A percentile compares a stretch with the other conserved stretches of the same genome.
Conservation (phyloP, 1,140 invertebrate genomes). For the Drosophila punjabiensis region DNA sequence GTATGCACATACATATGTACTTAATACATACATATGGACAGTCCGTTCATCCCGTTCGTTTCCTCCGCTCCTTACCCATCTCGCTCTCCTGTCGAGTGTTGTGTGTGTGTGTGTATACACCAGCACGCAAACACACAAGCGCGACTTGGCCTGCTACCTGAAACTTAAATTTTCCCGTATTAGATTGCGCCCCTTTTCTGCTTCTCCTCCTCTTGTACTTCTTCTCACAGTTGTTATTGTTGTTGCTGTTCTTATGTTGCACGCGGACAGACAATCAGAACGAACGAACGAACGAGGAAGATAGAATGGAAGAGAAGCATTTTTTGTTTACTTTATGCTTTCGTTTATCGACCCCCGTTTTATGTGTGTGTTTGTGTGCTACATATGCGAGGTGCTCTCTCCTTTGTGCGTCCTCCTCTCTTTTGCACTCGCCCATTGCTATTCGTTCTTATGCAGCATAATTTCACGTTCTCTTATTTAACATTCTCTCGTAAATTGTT, state of each 20-base stretch:
- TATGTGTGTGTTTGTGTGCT: slow-evolving; percentile 67
- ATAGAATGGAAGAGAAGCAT: slow-evolving; percentile 47
- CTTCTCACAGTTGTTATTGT: slow-evolving; percentile 41
- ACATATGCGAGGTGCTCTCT: slow-evolving; percentile 50
- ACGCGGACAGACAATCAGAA: slow-evolving; percentile 59
- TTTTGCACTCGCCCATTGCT: slow-evolving; percentile 33
- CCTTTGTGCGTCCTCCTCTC: slow-evolving; percentile 35
- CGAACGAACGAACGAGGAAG: slow-evolving; percentile 44
- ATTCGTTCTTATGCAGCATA: slow-evolving; percentile 25
- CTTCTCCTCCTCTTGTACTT: slow-evolving; percentile 17
- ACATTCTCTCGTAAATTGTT: background rate
- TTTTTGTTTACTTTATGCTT: slow-evolving; percentile 83
- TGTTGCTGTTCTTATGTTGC: slow-evolving; percentile 65
- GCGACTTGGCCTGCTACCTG: slow-evolving; percentile 61
- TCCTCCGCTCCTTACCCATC: slow-evolving; percentile 12
- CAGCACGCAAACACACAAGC: slow-evolving; percentile 25
- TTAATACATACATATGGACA: slow-evolving; percentile 38
- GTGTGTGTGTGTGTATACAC: slow-evolving; percentile 10
- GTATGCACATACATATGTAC: background rate
- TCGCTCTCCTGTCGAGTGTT: slow-evolving; percentile 5
- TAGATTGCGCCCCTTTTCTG: slow-evolving; percentile 63
- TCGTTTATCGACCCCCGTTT: slow-evolving; percentile 84
- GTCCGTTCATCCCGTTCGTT: slow-evolving; percentile 33
- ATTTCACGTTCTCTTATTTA: slow-evolving; percentile 4
- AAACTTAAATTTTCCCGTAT: slow-evolving; percentile 82